A percentile compares a stretch with the other conserved stretches of the same genome.
phyloP scores from a whole-genome alignment of 53 echinoderm and acorn worm genomes.

The Hippasteria phrygiana region DNA sequence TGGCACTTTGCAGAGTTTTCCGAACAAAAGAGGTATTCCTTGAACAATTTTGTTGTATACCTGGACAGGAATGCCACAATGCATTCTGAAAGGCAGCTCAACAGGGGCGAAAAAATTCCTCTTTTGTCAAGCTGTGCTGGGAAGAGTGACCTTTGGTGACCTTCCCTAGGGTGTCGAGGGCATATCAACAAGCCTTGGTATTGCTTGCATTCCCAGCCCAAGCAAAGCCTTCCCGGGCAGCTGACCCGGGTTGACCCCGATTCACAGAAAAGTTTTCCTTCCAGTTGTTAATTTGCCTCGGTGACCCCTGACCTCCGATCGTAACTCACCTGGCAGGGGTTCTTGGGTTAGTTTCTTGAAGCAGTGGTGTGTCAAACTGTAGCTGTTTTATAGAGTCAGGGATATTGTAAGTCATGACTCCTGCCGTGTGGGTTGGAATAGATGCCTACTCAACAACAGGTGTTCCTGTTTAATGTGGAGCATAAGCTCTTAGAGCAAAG shows the following conservation, averaged over 20 bases:
- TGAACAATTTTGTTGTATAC: neutral
- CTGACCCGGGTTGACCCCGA: conserved; percentile 36
- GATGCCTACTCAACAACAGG: no score
- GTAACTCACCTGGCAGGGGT: conserved; percentile 5
- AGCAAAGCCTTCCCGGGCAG: neutral
- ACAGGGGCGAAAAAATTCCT: neutral
- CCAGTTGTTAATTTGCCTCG: conserved; percentile 50
- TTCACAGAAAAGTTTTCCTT: conserved; percentile 17
- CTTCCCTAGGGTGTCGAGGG: neutral
- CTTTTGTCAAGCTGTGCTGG: neutral
- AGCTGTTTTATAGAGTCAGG: no score
- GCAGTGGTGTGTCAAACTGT: no score
- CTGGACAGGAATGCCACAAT: neutral
- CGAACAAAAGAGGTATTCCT: neutral
- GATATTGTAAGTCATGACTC: no score
- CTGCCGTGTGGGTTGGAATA: no score
- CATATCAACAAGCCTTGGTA: neutral
- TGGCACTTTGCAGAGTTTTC: neutral
- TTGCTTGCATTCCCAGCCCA: neutral
- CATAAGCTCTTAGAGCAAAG: no score
- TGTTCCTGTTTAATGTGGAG: no score
- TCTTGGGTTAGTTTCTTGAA: neutral
- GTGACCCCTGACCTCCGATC: conserved; percentile 22
- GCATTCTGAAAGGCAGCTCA: neutral
- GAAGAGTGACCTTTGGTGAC: neutral